Percentiles rank a stretch among this genome's conserved stretches.
Evolutionary conservation across 92 coral and sea anemone species (phyloP).

Genomic region (Epizoanthus stellaris): DNA sequence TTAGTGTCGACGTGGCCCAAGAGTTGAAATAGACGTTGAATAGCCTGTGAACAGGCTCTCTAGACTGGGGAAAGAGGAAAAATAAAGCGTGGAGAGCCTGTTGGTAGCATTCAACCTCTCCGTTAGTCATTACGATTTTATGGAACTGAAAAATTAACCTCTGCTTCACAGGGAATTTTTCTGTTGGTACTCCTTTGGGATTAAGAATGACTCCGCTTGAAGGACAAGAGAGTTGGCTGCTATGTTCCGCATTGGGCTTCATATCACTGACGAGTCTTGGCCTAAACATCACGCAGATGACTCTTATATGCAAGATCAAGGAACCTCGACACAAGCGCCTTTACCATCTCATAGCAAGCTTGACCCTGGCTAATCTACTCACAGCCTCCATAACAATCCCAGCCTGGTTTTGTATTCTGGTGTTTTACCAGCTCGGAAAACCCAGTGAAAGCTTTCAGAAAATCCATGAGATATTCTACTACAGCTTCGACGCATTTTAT

Average conservation of each 20-base stretch:
- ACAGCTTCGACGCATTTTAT: constrained; percentile 21
- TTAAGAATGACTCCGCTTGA: background rate
- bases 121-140: too few relatives aligned
- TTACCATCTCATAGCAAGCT: constrained; percentile 1
- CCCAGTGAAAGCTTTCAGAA: constrained; percentile 23
- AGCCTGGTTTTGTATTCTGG: background rate
- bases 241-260: background rate
- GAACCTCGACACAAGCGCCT: background rate
- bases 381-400: background rate
- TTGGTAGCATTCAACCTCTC: too few relatives aligned
- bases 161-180: background rate
- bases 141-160: background rate
- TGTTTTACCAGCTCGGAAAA: constrained; percentile 5
- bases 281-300: background rate
- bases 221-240: constrained; percentile 5
- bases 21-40: too few relatives aligned
- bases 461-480: constrained; percentile 11
- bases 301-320: background rate
- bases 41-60: too few relatives aligned
- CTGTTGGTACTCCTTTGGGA: background rate
- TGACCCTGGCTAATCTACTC: constrained; percentile 12
- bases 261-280: background rate
- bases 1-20: too few relatives aligned
- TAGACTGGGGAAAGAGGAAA: too few relatives aligned
- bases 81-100: too few relatives aligned